A percentile compares a stretch with the other conserved stretches of the same genome.
Conservation (phyloP, 2,797 vertebrate species). For the Lindbergichthys nudifrons region DNA sequence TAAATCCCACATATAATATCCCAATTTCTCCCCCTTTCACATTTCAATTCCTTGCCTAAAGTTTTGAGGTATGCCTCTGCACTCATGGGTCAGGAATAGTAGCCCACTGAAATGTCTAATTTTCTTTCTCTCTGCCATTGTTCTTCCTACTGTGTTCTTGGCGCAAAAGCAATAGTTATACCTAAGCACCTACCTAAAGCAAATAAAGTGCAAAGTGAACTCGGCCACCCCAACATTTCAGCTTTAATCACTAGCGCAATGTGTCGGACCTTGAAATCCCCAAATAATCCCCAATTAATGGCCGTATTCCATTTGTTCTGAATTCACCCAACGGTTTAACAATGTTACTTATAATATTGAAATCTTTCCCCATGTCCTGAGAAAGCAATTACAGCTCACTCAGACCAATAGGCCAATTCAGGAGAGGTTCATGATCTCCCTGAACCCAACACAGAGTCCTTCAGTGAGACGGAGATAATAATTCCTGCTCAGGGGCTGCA, state of each 20-base stretch:
- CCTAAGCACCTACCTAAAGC: neutral
- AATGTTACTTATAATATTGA: constrained; percentile 41
- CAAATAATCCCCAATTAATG: neutral
- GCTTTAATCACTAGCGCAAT: neutral
- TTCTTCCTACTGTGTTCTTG: too few relatives aligned
- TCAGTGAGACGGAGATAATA: constrained; percentile 75
- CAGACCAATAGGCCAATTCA: constrained; percentile 62
- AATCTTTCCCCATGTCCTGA: constrained; percentile 48
- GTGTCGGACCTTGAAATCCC: neutral
- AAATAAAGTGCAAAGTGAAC: neutral
- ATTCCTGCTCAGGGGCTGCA: constrained; percentile 77
- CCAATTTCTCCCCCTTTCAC: too few relatives aligned
- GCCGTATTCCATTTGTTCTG: neutral
- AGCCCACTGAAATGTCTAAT: neutral
- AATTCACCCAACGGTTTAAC: constrained; percentile 16
- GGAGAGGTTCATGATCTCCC: constrained; percentile 57
- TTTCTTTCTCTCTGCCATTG: neutral
- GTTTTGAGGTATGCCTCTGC: too few relatives aligned
- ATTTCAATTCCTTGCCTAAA: too few relatives aligned
- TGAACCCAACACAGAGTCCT: constrained; percentile 70
- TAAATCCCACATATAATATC: too few relatives aligned
- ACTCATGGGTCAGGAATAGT: too few relatives aligned
- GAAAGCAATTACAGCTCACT: constrained; percentile 76
- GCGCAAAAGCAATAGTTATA: too few relatives aligned
- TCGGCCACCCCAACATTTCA: neutral